Percentiles rank a stretch among this genome's conserved stretches.
These are phyloP conservation scores for Onychostoma macrolepis DNA, from an alignment of 2,113 vertebrate species.

Conservation along the genomic window DNA sequence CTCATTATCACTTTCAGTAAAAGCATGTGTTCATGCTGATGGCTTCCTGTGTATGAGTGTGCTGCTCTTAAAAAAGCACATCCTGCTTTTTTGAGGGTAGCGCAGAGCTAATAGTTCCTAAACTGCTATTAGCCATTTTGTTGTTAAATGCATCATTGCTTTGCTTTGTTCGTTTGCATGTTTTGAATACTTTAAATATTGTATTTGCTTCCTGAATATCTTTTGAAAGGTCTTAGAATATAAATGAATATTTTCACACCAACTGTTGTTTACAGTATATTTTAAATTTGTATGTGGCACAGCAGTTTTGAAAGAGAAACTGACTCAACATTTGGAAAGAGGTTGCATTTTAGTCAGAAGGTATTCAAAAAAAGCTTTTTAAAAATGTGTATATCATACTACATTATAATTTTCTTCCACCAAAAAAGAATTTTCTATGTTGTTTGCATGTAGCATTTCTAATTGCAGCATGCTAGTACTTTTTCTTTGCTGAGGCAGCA, in stretches of 20 bases:
- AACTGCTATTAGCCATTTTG: not conserved
- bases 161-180: not conserved
- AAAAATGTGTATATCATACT: too few relatives aligned
- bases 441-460: too few relatives aligned
- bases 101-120: not conserved
- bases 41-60: not conserved
- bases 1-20: conserved; percentile 24
- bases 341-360: not conserved
- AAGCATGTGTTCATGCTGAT: conserved; percentile 17
- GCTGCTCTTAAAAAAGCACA: not conserved
- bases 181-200: not conserved
- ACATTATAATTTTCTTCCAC: too few relatives aligned
- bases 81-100: not conserved
- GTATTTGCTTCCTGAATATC: not conserved
- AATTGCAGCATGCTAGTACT: too few relatives aligned
- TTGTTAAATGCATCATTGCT: not conserved
- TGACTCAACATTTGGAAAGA: not conserved
- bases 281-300: not conserved
- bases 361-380: not conserved
- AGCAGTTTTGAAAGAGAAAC: not conserved
- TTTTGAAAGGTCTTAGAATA: not conserved
- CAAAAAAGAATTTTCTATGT: too few relatives aligned
- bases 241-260: not conserved
- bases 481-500: too few relatives aligned
- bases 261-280: not conserved